Percentiles rank a stretch among this genome's conserved stretches.
Conservation (phyloP, 2,113 vertebrate species). For the Carollia perspicillata region DNA sequence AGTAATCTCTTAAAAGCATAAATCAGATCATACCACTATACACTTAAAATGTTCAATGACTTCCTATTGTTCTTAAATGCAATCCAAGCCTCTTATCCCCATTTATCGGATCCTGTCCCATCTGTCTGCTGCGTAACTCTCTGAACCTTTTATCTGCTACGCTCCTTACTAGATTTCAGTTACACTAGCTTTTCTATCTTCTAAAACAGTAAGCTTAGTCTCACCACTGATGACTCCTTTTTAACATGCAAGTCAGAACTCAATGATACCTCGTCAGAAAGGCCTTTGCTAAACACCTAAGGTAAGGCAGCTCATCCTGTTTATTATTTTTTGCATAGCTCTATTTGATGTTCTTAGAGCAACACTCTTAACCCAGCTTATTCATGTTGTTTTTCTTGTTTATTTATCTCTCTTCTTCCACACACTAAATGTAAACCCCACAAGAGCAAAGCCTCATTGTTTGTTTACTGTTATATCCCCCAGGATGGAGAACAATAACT, state of each 20-base stretch:
- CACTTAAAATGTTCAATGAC: neutral
- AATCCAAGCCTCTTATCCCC: neutral
- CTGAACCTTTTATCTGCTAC: neutral
- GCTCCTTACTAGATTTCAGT: neutral
- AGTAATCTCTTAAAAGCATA: neutral
- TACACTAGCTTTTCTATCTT: neutral
- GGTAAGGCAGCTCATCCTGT: neutral
- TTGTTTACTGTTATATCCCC: conserved; percentile 7
- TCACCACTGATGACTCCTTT: neutral
- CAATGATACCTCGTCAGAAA: neutral
- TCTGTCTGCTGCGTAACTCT: neutral
- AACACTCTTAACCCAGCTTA: neutral
- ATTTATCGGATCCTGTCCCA: neutral
- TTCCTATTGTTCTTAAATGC: neutral
- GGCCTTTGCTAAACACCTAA: neutral
- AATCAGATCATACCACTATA: neutral
- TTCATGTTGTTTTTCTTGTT: neutral
- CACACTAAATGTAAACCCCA: neutral
- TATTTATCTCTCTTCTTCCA: neutral
- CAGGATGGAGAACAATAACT: neutral
- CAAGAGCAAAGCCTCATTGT: neutral
- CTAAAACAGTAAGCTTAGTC: neutral
- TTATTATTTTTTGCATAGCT: neutral
- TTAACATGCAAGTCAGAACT: neutral
- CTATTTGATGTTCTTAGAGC: neutral